These are phyloP conservation scores for Phylloscopus collybita DNA, from an alignment of 2,797 vertebrate genomes.

Conservation along the genomic window DNA sequence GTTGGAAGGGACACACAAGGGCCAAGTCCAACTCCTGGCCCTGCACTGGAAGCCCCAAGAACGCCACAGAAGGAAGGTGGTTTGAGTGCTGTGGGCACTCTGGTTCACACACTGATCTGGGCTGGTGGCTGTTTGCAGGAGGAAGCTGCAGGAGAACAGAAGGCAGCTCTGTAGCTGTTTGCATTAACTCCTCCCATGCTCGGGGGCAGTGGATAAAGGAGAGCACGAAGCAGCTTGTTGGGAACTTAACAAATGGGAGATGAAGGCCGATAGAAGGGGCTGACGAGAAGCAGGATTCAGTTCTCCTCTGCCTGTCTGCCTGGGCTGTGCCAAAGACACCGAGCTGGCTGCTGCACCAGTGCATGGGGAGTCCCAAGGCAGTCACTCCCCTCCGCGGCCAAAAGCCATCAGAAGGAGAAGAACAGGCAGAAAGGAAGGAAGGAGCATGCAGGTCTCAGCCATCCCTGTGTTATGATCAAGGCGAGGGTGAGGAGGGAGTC, in stretches of 20 bases:
- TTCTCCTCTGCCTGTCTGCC: not conserved
- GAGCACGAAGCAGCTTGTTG: conserved; percentile 43
- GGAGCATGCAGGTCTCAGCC: not conserved
- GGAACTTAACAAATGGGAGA: conserved; percentile 13
- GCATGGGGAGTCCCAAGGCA: not conserved
- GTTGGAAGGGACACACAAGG: not conserved
- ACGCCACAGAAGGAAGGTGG: not conserved
- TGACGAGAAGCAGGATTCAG: not conserved
- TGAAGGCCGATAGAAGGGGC: not conserved
- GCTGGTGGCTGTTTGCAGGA: not conserved
- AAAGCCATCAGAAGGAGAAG: not conserved
- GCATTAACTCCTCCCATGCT: conserved; percentile 48
- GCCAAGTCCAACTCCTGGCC: not conserved
- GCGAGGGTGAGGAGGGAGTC: not conserved
- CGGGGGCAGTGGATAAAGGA: conserved; percentile 19
- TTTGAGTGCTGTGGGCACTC: not conserved
- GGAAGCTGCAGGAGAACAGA: conserved; percentile 8
- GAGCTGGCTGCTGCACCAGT: not conserved
- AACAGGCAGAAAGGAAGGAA: not conserved
- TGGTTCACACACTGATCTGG: not conserved
- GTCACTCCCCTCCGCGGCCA: not conserved
- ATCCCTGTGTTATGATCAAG: not conserved
- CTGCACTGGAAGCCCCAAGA: not conserved
- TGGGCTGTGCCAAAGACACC: not conserved
- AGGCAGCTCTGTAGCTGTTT: not conserved